These are phyloP conservation scores for Megaleporinus macrocephalus DNA, from an alignment of 2,113 vertebrate genomes.

Conservation along the genomic window DNA sequence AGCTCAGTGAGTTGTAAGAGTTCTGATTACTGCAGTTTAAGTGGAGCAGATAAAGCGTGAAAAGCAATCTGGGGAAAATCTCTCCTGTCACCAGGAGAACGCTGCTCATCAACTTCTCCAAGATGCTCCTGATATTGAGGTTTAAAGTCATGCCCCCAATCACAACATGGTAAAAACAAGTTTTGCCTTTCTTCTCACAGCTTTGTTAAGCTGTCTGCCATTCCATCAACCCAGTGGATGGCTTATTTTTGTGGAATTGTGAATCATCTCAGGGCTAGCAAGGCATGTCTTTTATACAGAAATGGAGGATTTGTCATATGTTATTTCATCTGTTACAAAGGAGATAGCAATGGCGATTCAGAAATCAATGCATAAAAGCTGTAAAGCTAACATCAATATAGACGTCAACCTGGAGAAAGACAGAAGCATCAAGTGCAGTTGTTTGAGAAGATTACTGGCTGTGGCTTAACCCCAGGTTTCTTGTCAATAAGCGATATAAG, in stretches of 20 bases:
- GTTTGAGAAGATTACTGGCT: not conserved
- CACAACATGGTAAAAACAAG: conserved; percentile 15
- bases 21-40: not conserved
- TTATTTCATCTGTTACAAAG: not conserved
- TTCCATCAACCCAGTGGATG: not conserved
- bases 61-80: conserved; percentile 35
- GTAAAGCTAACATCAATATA: not conserved
- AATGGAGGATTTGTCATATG: not conserved
- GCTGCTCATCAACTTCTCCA: not conserved
- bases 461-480: not conserved
- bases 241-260: not conserved
- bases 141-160: conserved; percentile 29
- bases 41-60: not conserved
- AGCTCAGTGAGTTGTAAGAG: not conserved
- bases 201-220: not conserved
- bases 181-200: too few relatives aligned
- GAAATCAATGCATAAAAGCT: too few relatives aligned
- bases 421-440: not conserved
- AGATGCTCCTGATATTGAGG: conserved; percentile 12
- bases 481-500: not conserved
- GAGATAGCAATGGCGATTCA: not conserved
- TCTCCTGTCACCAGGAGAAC: conserved; percentile 1
- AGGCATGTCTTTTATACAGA: not conserved
- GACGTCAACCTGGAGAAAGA: not conserved
- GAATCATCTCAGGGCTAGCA: not conserved